Base-by-base conservation (phyloP, 2,888 invertebrate genomes). In the Gymnosoma rotundatum region DNA sequence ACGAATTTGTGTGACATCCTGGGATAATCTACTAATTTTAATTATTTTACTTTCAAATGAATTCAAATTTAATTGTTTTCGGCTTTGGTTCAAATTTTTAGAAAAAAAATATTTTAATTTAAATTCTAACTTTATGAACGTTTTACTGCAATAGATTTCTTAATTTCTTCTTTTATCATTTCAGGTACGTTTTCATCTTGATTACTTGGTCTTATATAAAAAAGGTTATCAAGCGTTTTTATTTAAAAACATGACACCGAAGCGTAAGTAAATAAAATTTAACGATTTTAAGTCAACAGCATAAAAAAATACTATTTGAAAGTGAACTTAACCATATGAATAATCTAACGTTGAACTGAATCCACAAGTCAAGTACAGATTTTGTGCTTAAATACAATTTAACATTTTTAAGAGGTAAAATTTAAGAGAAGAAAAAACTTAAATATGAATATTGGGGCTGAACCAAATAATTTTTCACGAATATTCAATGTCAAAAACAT, bases 281-380 rank as follows among this genome's bases (percentile, higher is more conserved):
- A 16, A 64, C 25, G 25, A 58, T 56, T 74, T 74, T 16, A 70
- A 63, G 50, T 50, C 20, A 61, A 32, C 10, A 25, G 9, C 52
- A 61, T 58, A 18, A 25, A 16, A n/a, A 32, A 60, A 50, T 18
- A 12, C 36, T 32, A 32, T 5, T 32, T 61, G 32, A 52, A 69
- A 69, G 20, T 61, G 20, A 78, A 45, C 32, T 52, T 12, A n/a
- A 70, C n/a, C 58, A 54, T 12, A n/a, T 21, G 14, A 56, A 64
- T 42, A 36, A n/a, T 42, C 45, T n/a, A 14, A 36, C 7, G 20
- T n/a, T 78, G 63, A 38, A 72, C 64, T 54, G 18, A 70, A 76
- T 72, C 25, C 52, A 56, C 69, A 76, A 80, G 75, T 76, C 83
- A 83, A 80, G 83, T 80, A 60, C 66, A 76, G 76, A 83, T 72